Evolutionary conservation across 2,797 vertebrate genomes (phyloP).

Genomic region (Chelon labrosus): DNA sequence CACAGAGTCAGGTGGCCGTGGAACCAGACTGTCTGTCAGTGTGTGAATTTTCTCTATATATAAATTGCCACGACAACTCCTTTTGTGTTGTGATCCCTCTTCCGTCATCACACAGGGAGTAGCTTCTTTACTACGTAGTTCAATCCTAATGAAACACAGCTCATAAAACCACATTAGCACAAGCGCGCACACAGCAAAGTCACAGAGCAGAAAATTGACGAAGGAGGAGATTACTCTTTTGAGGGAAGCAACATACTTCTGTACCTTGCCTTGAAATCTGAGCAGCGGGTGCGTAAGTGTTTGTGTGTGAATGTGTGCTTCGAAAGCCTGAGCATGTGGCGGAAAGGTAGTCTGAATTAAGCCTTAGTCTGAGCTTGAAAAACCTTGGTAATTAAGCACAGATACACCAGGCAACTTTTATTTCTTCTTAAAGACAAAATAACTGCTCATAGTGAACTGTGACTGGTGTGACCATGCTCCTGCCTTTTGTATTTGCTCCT

Average conservation of each 20-base stretch:
- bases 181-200: not conserved
- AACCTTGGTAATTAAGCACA: constrained; percentile 33
- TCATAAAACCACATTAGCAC: constrained; percentile 40
- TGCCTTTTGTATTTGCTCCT: not conserved
- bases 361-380: constrained; percentile 16
- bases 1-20: constrained; percentile 46
- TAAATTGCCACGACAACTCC: constrained; percentile 65
- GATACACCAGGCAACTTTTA: constrained; percentile 4
- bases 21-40: constrained; percentile 39
- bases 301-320: constrained; percentile 23
- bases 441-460: not conserved
- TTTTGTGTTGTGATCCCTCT: constrained; percentile 53
- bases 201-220: constrained; percentile 1
- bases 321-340: constrained; percentile 8
- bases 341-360: constrained; percentile 31
- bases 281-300: constrained; percentile 16
- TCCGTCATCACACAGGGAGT: constrained; percentile 54
- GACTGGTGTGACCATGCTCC: not conserved
- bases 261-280: constrained; percentile 60
- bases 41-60: constrained; percentile 64
- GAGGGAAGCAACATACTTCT: constrained; percentile 43
- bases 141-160: constrained; percentile 43
- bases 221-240: constrained; percentile 32
- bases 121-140: constrained; percentile 47
- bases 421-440: constrained; percentile 6